phyloP scores from a whole-genome alignment of 2,888 invertebrate genomes.

The Eumerus sabulonum region DNA sequence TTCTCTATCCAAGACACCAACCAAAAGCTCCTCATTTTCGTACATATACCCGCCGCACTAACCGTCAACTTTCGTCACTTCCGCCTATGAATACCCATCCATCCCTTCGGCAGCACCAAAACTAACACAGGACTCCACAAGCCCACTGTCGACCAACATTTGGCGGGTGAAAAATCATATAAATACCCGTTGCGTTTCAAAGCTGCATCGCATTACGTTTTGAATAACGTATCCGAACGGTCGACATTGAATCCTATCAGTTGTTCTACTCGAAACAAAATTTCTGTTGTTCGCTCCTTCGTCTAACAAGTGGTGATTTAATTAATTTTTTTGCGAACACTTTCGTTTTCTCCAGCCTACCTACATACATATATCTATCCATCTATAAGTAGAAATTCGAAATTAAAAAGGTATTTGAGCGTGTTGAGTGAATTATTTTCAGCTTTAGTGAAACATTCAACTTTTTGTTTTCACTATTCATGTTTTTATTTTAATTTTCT shows the following conservation, averaged over 20 bases:
- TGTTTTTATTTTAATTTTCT: neutral
- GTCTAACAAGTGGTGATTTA: conserved; percentile 50
- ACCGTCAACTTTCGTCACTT: conserved; percentile 49
- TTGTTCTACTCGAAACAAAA: neutral
- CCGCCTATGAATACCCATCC: conserved; percentile 43
- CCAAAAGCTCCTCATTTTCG: conserved; percentile 37
- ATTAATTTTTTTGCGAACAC: conserved; percentile 12
- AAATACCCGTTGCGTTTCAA: conserved; percentile 64
- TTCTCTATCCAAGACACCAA: conserved; percentile 37
- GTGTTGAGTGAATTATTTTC: conserved; percentile 13
- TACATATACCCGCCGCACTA: neutral
- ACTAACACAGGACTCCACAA: conserved; percentile 30
- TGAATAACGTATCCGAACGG: conserved; percentile 67
- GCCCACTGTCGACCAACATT: conserved; percentile 17
- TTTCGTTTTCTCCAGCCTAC: too few species aligned
- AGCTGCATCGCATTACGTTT: conserved; percentile 68
- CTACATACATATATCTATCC: neutral
- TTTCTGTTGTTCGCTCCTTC: neutral
- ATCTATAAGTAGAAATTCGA: neutral
- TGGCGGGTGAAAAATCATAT: conserved; percentile 47
- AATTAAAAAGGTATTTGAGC: too few species aligned
- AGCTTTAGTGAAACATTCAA: conserved; percentile 3
- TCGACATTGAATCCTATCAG: conserved; percentile 33
- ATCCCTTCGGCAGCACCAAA: conserved; percentile 27
- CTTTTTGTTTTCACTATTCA: conserved; percentile 1